Conservation (phyloP, 2,113 vertebrate genomes). For the Calyptommatus sinebrachiatus region DNA sequence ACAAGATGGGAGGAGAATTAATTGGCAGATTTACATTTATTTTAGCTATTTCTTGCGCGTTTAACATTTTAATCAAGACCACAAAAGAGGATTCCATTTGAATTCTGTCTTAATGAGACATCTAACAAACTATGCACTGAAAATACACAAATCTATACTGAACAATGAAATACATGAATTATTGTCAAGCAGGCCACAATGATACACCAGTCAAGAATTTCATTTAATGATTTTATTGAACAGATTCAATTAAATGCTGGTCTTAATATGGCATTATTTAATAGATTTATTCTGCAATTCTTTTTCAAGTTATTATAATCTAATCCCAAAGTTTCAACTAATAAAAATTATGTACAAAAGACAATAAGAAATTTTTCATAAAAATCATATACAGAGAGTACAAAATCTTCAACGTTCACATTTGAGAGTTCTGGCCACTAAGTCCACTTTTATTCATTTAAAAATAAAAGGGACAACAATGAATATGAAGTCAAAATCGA, state of each 20-base stretch:
- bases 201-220: background rate
- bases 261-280: background rate
- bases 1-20: background rate
- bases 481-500: background rate
- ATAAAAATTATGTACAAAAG: background rate
- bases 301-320: background rate
- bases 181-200: background rate
- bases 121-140: background rate
- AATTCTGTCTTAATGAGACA: background rate
- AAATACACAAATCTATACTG: background rate
- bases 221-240: background rate
- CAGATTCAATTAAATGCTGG: background rate
- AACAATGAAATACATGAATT: background rate
- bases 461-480: background rate
- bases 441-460: background rate
- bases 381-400: background rate
- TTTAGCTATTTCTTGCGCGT: background rate
- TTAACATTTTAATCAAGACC: background rate
- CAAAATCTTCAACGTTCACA: background rate
- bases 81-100: background rate
- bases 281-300: background rate
- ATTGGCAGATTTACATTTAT: background rate
- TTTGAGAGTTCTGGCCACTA: background rate
- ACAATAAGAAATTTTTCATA: background rate
- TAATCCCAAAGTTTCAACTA: no score